phyloP scores from a whole-genome alignment of 2,797 vertebrate genomes.

The Sorex maritimensis region DNA sequence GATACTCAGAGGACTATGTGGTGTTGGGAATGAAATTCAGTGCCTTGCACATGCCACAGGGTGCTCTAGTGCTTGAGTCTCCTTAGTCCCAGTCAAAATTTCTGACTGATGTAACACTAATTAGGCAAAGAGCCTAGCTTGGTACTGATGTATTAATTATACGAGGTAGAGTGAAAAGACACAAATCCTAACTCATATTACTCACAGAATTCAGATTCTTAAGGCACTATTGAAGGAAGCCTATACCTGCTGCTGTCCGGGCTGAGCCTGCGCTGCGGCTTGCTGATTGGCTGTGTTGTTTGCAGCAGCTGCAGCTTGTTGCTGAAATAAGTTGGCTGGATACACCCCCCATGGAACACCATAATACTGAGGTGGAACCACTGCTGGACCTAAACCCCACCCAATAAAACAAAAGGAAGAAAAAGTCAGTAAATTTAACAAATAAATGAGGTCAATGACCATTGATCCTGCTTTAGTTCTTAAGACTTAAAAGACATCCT shows the following conservation, averaged over 20 bases:
- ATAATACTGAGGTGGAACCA: slow-evolving; percentile 99
- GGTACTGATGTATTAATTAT: not conserved
- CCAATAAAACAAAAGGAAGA: not conserved
- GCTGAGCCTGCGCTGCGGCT: slow-evolving; percentile 95
- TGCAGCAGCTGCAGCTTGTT: slow-evolving; percentile 93
- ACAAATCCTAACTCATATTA: slow-evolving; percentile 11
- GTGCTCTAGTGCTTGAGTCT: too few relatives aligned
- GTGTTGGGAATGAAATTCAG: too few relatives aligned
- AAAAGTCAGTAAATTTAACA: slow-evolving; percentile 67
- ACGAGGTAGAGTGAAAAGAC: not conserved
- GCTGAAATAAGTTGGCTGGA: slow-evolving; percentile 99
- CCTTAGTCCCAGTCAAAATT: not conserved
- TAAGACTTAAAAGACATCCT: slow-evolving; percentile 29
- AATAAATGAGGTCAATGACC: slow-evolving; percentile 13
- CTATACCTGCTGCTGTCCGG: slow-evolving; percentile 95
- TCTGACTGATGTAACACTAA: not conserved
- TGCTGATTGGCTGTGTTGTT: slow-evolving; percentile 97
- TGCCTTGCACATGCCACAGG: too few relatives aligned
- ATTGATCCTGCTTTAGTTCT: slow-evolving; percentile 21
- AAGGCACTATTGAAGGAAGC: not conserved
- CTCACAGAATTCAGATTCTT: slow-evolving; percentile 21
- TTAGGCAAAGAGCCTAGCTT: not conserved
- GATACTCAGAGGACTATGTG: too few relatives aligned
- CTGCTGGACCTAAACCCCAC: slow-evolving; percentile 94
- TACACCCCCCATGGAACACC: slow-evolving; percentile 99